Evolutionary conservation across 2,113 vertebrate species (phyloP).

Genomic region (Ictalurus furcatus): DNA sequence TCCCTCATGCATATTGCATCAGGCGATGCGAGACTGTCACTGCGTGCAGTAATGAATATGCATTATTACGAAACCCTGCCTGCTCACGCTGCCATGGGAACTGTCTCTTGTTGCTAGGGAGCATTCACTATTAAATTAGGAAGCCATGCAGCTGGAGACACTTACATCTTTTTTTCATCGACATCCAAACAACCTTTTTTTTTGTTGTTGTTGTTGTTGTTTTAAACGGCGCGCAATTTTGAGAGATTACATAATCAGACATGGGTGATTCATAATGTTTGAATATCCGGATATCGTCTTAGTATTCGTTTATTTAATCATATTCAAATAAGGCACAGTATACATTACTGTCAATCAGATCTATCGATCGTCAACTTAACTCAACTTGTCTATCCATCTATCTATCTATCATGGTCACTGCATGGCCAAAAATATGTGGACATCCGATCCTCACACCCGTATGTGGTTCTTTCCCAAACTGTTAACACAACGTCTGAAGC

Average conservation of each 20-base stretch:
- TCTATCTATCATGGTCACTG: too few relatives aligned
- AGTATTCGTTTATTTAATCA: not conserved
- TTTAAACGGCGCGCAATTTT: not conserved
- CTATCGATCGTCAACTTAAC: not conserved
- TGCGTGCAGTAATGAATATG: constrained; percentile 41
- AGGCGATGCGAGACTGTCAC: constrained; percentile 19
- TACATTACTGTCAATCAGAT: not conserved
- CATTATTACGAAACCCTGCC: constrained; percentile 27
- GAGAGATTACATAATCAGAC: not conserved
- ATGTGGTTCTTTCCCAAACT: too few relatives aligned
- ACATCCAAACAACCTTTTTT: not conserved
- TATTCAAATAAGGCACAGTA: not conserved
- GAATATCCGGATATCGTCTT: not conserved
- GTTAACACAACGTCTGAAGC: too few relatives aligned
- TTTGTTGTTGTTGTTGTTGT: too few relatives aligned
- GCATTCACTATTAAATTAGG: constrained; percentile 30
- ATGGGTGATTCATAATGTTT: not conserved
- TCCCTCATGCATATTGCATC: constrained; percentile 31
- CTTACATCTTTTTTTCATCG: constrained; percentile 29
- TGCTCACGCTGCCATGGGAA: constrained; percentile 44
- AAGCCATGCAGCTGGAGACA: constrained; percentile 14
- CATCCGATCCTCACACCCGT: too few relatives aligned
- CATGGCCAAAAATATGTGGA: too few relatives aligned
- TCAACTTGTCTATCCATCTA: not conserved
- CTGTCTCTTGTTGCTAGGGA: constrained; percentile 44